Base-by-base conservation (phyloP, 2,888 invertebrate genomes). In the Sphinx pinastri region DNA sequence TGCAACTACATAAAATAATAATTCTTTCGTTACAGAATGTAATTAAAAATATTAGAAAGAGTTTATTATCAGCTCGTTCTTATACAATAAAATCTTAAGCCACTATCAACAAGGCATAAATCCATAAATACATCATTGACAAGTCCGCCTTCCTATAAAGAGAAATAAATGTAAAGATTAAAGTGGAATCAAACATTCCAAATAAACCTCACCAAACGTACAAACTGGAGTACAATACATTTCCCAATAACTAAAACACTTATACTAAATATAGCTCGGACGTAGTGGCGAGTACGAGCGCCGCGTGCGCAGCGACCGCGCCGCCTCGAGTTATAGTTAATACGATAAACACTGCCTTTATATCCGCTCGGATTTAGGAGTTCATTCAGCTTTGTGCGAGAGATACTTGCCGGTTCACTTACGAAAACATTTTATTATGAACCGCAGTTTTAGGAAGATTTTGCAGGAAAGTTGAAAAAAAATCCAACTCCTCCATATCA, bases 311-410 rank as follows among this genome's bases (percentile, higher is more conserved):
- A 47, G 16, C 5, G 6, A 7, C 8, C 38, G 38, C 38, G 38
- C 38, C 38, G 38, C 14, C 38, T 38, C 47, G 55, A 54, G 54
- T 60, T 49, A 49, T 16, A 63, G 47, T 49, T 49, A 63, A 49
- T 63, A 8, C 63, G n/a, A 63, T 49, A 63, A 63, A 63, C 63
- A 49, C 63, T 13, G 19, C 13, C 19, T 57, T 57, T 63, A 49
- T 63, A 49, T 63, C 63, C 63, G 63, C 47, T 49, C 19, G 19
- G 49, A 63, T 63, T 63, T 63, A 47, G 63, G 47, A 63, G 63
- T 63, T 63, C 63, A 63, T 63, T 63, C 63, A 63, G 63, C 63
- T 63, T 47, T 13, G 58, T 31, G 11, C 55, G 55, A 10, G 19
- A 19, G 11, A 11, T 16, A 59, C 59, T 7, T 10, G 63, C 2